Evolutionary conservation across 2,888 invertebrate species (phyloP).

Genomic region (Limnephilus auricula): DNA sequence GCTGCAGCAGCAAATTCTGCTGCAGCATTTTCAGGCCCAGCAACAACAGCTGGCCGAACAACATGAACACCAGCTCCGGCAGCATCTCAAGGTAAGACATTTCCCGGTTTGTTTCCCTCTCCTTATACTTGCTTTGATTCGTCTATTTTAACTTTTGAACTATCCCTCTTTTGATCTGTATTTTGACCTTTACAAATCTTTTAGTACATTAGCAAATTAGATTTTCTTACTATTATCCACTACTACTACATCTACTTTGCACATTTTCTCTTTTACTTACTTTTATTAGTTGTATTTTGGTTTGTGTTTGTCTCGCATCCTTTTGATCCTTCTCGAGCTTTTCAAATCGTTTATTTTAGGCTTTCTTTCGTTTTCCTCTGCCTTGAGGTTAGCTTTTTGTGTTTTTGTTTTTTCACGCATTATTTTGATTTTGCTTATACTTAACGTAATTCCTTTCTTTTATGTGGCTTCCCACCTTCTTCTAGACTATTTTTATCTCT

Average conservation of each 20-base stretch:
- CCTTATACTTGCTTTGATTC: neutral
- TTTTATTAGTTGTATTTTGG: neutral
- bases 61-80: constrained; percentile 93
- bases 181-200: neutral
- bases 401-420: neutral
- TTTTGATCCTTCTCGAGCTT: neutral
- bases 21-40: constrained; percentile 94
- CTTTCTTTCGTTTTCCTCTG: neutral
- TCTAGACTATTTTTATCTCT: neutral
- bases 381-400: neutral
- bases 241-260: neutral
- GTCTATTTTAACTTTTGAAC: neutral
- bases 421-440: neutral
- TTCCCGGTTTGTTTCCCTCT: neutral
- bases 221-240: neutral
- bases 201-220: neutral
- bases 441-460: neutral
- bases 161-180: neutral
- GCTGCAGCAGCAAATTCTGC: constrained; percentile 92
- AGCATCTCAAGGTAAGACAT: constrained; percentile 90
- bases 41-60: constrained; percentile 93
- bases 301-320: neutral
- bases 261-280: neutral
- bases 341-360: neutral
- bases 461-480: neutral